Conservation (phyloP, 2,797 vertebrate genomes). For the Gadopsis marmoratus region DNA sequence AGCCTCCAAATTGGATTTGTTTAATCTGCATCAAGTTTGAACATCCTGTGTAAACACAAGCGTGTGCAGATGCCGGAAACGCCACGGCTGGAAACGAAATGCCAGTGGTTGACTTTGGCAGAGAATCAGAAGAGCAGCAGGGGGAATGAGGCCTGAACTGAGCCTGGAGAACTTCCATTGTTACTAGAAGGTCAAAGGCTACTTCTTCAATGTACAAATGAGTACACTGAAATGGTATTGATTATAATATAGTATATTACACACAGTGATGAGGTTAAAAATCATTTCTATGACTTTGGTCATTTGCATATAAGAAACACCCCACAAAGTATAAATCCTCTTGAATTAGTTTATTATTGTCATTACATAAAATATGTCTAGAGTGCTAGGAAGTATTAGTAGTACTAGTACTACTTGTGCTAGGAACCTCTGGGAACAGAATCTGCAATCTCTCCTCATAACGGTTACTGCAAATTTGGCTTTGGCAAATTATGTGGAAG, state of each 20-base stretch:
- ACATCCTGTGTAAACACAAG: slow-evolving; percentile 87
- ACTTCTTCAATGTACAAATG: slow-evolving; percentile 40
- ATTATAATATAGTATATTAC: too few relatives aligned
- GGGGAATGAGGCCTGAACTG: slow-evolving; percentile 62
- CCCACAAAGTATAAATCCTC: not conserved
- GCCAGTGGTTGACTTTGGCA: slow-evolving; percentile 83
- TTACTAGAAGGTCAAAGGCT: slow-evolving; percentile 62
- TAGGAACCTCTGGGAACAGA: slow-evolving; percentile 58
- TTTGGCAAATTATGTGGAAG: slow-evolving; percentile 73
- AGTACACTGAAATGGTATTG: slow-evolving; percentile 24
- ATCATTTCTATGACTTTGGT: slow-evolving; percentile 12
- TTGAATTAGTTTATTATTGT: slow-evolving; percentile 26
- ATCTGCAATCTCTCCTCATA: slow-evolving; percentile 46
- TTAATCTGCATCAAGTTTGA: slow-evolving; percentile 83
- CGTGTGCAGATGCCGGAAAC: slow-evolving; percentile 85
- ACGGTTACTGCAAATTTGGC: slow-evolving; percentile 67
- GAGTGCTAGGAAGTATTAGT: slow-evolving; percentile 15
- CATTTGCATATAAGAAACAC: slow-evolving; percentile 12
- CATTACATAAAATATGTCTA: slow-evolving; percentile 14
- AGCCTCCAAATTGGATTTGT: slow-evolving; percentile 83
- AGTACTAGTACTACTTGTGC: not conserved
- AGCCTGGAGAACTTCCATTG: slow-evolving; percentile 76
- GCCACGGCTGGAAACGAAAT: slow-evolving; percentile 79
- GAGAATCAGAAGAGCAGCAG: slow-evolving; percentile 72
- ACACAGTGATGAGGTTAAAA: slow-evolving; percentile 3